Percentiles rank a stretch among this genome's conserved stretches.
Evolutionary conservation across 2,888 invertebrate genomes (phyloP).

Genomic region (Polydrusus tereticollis): DNA sequence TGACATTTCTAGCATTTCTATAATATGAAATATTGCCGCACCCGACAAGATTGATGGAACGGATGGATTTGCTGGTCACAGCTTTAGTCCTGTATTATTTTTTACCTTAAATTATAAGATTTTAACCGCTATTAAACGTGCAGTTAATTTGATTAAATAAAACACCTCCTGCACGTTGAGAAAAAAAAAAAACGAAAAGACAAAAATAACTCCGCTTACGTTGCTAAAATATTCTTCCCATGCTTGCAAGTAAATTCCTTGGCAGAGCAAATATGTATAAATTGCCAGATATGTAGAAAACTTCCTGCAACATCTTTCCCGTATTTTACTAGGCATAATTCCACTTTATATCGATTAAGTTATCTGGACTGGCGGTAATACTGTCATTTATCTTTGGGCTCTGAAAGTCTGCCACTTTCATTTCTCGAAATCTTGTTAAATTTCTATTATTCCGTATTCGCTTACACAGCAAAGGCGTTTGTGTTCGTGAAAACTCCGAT

Average conservation of each 20-base stretch:
- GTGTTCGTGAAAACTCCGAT: constrained; percentile 41
- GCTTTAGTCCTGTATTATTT: too few relatives aligned
- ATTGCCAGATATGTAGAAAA: constrained; percentile 36
- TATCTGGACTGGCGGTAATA: constrained; percentile 47
- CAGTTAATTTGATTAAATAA: too few relatives aligned
- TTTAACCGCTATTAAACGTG: too few relatives aligned
- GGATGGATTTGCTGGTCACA: too few relatives aligned
- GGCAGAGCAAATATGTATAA: constrained; percentile 15
- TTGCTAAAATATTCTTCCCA: neutral
- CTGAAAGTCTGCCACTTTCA: constrained; percentile 53
- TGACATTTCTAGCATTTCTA: too few relatives aligned
- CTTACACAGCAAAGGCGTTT: constrained; percentile 47
- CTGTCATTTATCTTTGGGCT: constrained; percentile 49
- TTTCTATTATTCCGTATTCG: constrained; percentile 53
- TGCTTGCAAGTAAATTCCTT: constrained; percentile 15
- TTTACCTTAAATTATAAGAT: too few relatives aligned
- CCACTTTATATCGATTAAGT: constrained; percentile 45
- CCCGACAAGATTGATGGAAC: too few relatives aligned
- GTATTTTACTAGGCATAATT: constrained; percentile 18
- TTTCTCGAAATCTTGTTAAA: constrained; percentile 54
- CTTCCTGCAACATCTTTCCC: constrained; percentile 22
- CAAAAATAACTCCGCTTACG: neutral
- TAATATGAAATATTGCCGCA: too few relatives aligned
- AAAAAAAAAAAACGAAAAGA: too few relatives aligned
- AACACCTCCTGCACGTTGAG: too few relatives aligned